phyloP scores from a whole-genome alignment of 2,888 invertebrate species.

The Tupiocoris notatus region DNA sequence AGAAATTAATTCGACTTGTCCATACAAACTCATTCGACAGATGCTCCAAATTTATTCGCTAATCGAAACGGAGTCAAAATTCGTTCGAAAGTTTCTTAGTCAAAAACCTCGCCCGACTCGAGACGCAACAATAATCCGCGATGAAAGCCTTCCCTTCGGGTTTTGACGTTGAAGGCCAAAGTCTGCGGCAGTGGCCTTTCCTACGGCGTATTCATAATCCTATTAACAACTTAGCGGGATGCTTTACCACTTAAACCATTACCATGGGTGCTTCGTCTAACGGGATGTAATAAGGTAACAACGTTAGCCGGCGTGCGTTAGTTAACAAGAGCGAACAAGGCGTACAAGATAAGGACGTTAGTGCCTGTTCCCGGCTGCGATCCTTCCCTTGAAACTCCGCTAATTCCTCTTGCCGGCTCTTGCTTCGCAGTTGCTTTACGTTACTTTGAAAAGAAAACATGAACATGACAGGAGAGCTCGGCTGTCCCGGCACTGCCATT shows the following conservation, averaged over 20 bases:
- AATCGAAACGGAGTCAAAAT: not conserved
- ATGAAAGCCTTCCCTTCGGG: slow-evolving; percentile 18
- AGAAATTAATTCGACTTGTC: too few relatives aligned
- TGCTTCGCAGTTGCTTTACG: not conserved
- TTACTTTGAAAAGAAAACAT: not conserved
- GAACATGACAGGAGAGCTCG: not conserved
- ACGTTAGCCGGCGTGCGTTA: slow-evolving; percentile 27
- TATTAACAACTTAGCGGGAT: slow-evolving; percentile 39
- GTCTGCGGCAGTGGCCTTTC: slow-evolving; percentile 3
- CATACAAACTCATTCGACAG: too few relatives aligned
- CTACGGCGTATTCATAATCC: slow-evolving; percentile 34
- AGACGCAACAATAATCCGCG: slow-evolving; percentile 25
- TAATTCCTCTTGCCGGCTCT: slow-evolving; percentile 29
- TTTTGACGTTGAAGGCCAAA: slow-evolving; percentile 21
- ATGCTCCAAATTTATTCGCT: too few relatives aligned
- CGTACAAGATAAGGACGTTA: slow-evolving; percentile 31
- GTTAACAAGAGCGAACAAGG: slow-evolving; percentile 38
- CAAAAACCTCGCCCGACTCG: not conserved
- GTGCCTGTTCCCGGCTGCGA: slow-evolving; percentile 2
- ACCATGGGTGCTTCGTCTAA: slow-evolving; percentile 37
- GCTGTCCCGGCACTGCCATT: not conserved
- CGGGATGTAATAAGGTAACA: slow-evolving; percentile 39
- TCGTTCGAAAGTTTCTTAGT: not conserved
- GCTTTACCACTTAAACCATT: slow-evolving; percentile 39
- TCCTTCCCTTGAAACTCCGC: slow-evolving; percentile 16